A percentile compares a stretch with the other conserved stretches of the same genome.
phyloP scores from a whole-genome alignment of 2,113 vertebrate species.

The Eupsittula cactorum region DNA sequence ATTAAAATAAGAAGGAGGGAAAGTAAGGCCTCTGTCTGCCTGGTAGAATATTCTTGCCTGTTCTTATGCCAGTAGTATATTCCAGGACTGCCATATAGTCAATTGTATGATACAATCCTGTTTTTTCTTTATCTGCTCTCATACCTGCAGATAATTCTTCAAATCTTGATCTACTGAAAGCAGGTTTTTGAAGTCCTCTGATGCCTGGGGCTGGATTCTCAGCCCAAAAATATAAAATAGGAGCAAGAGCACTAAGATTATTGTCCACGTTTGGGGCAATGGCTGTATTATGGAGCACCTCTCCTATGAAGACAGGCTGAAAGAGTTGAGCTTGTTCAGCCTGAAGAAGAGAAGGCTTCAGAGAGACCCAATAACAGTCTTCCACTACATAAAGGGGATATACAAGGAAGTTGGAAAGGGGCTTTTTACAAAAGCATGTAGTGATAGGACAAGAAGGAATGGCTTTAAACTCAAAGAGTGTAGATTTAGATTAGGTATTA shows the following conservation, averaged over 20 bases:
- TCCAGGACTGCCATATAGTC: not conserved
- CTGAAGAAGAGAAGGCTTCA: not conserved
- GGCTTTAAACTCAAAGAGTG: not conserved
- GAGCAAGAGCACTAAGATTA: not conserved
- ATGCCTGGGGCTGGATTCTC: not conserved
- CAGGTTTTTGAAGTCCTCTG: not conserved
- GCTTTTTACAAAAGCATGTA: not conserved
- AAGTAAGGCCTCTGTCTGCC: not conserved
- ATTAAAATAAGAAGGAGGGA: not conserved
- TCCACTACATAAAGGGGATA: not conserved
- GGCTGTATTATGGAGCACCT: not conserved
- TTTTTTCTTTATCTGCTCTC: not conserved
- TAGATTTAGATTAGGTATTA: not conserved
- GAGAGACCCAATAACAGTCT: not conserved
- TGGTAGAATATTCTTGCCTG: not conserved
- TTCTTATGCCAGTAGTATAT: not conserved
- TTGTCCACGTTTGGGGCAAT: fast-evolving
- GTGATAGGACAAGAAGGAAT: not conserved
- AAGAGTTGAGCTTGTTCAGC: not conserved
- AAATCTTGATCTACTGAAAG: not conserved
- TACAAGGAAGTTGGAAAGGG: not conserved
- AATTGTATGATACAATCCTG: not conserved
- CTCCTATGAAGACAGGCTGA: not conserved
- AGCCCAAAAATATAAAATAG: not conserved
- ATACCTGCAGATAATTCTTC: not conserved